These are phyloP conservation scores for Neodontobutis hainanensis DNA, from an alignment of 2,113 vertebrate genomes.

Conservation along the genomic window DNA sequence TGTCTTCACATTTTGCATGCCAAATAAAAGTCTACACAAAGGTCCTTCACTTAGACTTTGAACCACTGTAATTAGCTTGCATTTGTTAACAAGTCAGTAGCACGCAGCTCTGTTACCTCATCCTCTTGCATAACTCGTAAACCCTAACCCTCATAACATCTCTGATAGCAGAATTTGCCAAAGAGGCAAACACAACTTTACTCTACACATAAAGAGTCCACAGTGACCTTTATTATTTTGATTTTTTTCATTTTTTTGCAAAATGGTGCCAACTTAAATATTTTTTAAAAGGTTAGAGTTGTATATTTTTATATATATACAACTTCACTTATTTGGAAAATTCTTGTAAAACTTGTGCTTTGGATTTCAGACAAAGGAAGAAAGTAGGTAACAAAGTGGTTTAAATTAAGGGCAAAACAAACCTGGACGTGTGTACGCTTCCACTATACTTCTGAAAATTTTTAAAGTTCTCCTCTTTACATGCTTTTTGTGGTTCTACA, in stretches of 20 bases:
- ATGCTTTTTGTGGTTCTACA: no score
- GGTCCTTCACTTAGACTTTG: conserved; percentile 53
- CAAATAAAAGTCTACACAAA: conserved; percentile 35
- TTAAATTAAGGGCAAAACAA: no score
- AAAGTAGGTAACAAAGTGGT: no score
- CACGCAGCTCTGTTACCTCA: conserved; percentile 8
- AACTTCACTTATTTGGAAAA: no score
- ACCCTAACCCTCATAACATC: conserved; percentile 1
- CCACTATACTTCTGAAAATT: no score
- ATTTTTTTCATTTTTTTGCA: neutral
- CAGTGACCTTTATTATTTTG: neutral
- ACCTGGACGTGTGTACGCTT: no score
- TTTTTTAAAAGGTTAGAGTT: no score
- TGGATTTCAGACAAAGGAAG: no score
- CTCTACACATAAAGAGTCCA: neutral
- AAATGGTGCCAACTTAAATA: neutral
- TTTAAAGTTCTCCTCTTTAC: no score
- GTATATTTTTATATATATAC: no score
- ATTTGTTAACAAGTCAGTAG: conserved; percentile 10
- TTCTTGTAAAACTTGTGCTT: no score
- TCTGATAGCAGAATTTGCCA: neutral
- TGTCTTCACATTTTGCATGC: conserved; percentile 16
- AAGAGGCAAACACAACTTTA: neutral
- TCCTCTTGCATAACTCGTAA: conserved; percentile 39
- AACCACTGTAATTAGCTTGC: conserved; percentile 16